Evolutionary conservation across 92 coral and sea anemone species (phyloP).

Genomic region (Plumapathes pennacea): DNA sequence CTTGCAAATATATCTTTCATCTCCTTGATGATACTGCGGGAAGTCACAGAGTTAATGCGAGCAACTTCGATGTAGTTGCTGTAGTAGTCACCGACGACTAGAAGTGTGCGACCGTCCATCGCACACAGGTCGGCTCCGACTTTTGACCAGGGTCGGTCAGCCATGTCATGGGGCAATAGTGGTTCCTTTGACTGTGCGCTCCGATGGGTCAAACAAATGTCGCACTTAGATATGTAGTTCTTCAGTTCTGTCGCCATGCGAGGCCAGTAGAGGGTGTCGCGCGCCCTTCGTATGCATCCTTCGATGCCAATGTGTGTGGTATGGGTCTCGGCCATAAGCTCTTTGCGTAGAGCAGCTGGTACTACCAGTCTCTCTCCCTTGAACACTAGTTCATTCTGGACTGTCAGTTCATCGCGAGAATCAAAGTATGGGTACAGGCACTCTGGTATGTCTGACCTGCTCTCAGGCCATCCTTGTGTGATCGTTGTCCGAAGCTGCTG

Average conservation of each 20-base stretch:
- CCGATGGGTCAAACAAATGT: slow-evolving; percentile 14
- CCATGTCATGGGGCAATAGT: slow-evolving; percentile 15
- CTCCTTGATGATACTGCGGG: slow-evolving; percentile 25
- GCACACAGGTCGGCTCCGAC: slow-evolving; percentile 39
- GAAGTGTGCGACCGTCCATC: slow-evolving; percentile 28
- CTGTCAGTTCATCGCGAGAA: background rate
- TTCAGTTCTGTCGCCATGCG: slow-evolving; percentile 38
- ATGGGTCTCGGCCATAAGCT: slow-evolving; percentile 13
- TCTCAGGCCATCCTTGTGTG: slow-evolving; percentile 28
- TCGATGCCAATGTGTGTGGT: slow-evolving; percentile 16
- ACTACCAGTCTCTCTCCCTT: slow-evolving; percentile 38
- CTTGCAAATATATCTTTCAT: slow-evolving; percentile 25
- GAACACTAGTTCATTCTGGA: slow-evolving; percentile 23
- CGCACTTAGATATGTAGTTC: slow-evolving; percentile 34
- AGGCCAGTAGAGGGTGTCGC: slow-evolving; percentile 37
- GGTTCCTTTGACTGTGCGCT: slow-evolving; percentile 40
- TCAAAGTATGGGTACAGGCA: slow-evolving; percentile 37
- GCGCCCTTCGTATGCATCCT: slow-evolving; percentile 30
- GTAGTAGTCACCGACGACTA: slow-evolving; percentile 41
- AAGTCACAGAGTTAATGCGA: slow-evolving; percentile 20
- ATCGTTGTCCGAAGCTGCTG: slow-evolving; percentile 13
- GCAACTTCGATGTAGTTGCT: slow-evolving; percentile 49
- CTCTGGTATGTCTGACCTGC: slow-evolving; percentile 20
- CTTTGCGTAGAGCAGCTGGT: slow-evolving; percentile 28
- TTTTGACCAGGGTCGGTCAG: slow-evolving; percentile 36